Conservation (phyloP, 2,797 vertebrate species). For the Lindbergichthys nudifrons region DNA sequence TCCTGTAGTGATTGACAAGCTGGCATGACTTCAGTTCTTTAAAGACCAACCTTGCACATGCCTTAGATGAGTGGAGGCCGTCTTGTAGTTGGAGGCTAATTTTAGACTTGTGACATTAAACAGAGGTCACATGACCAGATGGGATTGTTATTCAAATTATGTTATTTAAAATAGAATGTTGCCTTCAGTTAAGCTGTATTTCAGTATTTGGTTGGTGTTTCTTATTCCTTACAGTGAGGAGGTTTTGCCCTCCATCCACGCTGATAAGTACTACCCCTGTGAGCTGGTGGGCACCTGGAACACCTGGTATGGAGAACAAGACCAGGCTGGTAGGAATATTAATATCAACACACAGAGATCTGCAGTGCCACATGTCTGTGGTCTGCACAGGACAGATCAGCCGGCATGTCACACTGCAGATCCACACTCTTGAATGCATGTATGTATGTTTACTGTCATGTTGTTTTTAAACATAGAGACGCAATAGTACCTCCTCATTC, state of each 20-base stretch:
- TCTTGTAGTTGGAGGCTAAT: slow-evolving; percentile 21
- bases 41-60: slow-evolving; percentile 43
- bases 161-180: not conserved
- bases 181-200: not conserved
- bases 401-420: slow-evolving; percentile 5
- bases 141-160: slow-evolving; percentile 4
- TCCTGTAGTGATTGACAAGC: slow-evolving; percentile 62
- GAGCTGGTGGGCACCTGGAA: slow-evolving; percentile 99
- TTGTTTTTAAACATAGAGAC: not conserved
- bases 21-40: slow-evolving; percentile 31
- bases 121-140: slow-evolving; percentile 4
- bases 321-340: slow-evolving; percentile 95
- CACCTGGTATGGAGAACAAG: slow-evolving; percentile 99
- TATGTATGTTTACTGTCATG: not conserved
- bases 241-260: slow-evolving; percentile 94
- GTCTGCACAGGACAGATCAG: slow-evolving; percentile 10
- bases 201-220: slow-evolving; percentile 14
- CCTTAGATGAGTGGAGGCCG: slow-evolving; percentile 42
- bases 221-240: slow-evolving; percentile 87
- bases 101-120: slow-evolving; percentile 25
- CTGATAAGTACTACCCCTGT: slow-evolving; percentile 95
- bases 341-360: slow-evolving; percentile 36
- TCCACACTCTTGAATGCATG: not conserved
- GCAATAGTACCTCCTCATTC: not conserved
- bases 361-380: slow-evolving; percentile 14